Evolutionary conservation across 2,797 vertebrate species (phyloP).

Genomic region (Gambelia wislizenii): DNA sequence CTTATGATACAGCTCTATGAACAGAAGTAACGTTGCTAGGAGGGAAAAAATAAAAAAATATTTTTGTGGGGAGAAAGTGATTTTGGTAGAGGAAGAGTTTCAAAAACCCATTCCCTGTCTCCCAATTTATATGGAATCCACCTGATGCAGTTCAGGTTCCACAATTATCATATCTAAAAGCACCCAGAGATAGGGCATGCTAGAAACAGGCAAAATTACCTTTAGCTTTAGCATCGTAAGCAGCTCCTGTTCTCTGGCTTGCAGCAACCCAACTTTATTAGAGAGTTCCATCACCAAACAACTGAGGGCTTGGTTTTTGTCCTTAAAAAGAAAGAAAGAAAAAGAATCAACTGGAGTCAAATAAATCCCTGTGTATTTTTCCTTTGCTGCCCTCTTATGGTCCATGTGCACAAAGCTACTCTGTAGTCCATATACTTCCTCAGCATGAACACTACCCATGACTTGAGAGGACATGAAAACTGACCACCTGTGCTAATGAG

Average conservation of each 20-base stretch:
- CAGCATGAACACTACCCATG: background rate
- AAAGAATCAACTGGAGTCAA: background rate
- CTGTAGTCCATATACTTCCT: background rate
- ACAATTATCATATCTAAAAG: background rate
- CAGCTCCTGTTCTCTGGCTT: conserved; percentile 89
- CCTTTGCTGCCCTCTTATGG: background rate
- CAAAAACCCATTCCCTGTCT: background rate
- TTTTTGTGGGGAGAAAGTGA: too few relatives aligned
- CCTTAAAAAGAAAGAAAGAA: conserved; percentile 75
- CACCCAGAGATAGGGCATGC: rapidly evolving
- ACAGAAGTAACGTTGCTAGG: background rate
- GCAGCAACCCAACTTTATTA: conserved; percentile 85
- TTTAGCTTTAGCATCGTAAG: conserved; percentile 88
- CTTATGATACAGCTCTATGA: too few relatives aligned
- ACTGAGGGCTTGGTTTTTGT: conserved; percentile 86
- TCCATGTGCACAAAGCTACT: background rate
- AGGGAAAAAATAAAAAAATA: too few relatives aligned
- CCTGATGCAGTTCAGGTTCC: background rate
- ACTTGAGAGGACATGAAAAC: too few relatives aligned
- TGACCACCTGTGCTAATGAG: background rate
- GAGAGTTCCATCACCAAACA: conserved; percentile 85
- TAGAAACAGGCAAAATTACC: conserved; percentile 74
- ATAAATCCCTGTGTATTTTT: background rate
- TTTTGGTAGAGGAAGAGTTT: background rate
- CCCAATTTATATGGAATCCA: background rate